Conservation (phyloP, 2,888 invertebrate genomes). For the Notodonta dromedarius region DNA sequence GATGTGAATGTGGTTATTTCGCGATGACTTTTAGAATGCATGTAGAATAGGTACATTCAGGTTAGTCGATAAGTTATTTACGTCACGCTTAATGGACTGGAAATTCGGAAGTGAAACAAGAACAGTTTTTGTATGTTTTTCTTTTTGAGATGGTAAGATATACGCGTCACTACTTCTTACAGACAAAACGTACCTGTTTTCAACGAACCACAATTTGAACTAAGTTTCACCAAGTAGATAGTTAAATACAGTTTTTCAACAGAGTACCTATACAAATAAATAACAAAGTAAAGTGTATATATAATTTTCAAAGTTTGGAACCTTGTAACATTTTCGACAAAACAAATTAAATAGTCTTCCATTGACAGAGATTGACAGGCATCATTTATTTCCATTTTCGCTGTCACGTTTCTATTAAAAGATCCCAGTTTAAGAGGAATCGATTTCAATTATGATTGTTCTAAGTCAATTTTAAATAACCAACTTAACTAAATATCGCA, state of each 20-base stretch:
- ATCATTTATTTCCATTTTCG: constrained; percentile 1
- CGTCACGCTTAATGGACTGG: constrained; percentile 19
- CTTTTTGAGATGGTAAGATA: no score
- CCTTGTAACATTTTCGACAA: not conserved
- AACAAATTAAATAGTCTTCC: not conserved
- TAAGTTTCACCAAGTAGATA: no score
- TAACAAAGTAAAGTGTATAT: not conserved
- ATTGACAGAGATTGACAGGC: not conserved
- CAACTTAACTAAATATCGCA: not conserved
- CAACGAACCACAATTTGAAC: no score
- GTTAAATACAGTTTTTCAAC: no score
- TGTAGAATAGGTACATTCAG: constrained; percentile 12
- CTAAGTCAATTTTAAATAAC: not conserved
- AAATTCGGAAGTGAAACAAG: constrained; percentile 14
- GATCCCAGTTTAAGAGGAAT: not conserved
- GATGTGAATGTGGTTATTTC: constrained; percentile 12
- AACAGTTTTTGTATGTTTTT: no score
- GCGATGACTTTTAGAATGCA: constrained; percentile 22
- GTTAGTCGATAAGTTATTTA: constrained; percentile 14
- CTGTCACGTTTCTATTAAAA: not conserved
- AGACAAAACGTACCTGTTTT: no score
- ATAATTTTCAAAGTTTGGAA: not conserved
- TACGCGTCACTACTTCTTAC: no score
- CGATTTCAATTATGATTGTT: not conserved
- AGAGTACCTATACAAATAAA: constrained; percentile 13